Base-by-base conservation (phyloP, 2,797 vertebrate genomes). In the Agapornis canus region DNA sequence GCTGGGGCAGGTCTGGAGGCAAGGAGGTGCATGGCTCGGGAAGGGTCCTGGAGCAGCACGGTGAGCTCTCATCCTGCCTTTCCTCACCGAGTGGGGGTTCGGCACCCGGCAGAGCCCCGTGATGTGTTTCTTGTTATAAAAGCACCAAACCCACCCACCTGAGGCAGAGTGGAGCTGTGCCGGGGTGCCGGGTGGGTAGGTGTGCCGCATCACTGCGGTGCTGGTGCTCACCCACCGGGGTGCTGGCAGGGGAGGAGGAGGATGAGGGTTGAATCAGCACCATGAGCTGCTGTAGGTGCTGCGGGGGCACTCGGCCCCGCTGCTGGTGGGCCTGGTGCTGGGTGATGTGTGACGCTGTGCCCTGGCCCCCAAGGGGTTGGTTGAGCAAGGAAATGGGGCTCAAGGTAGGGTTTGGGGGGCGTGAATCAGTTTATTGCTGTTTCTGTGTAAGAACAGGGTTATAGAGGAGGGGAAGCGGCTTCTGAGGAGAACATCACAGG, bases 11-110 rank as follows among this genome's bases (percentile, higher is more conserved):
- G 56, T 65, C 37, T 2, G 51, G 35, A 16, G 31, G 1, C 11
- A 4, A 14, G 10, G n/a, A 64, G 61, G 20, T 25, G 3, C 2
- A 10, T 2, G 1, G 32, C 27, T 3, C 0, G 0, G 31, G 49
- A 32, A 80, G 17, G 64, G 31, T 70, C 78, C 39, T 0, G 1
- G 79, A 15, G 49, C 3, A 11, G 59, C 1, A 9, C 7, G 1
- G 42, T 4, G 72, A 57, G 82, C 51, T 23, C 25, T 0, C 4
- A 60, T 66, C 56, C 43, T 31, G 29, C 1, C 22, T 27, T 17
- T 18, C 48, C 32, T 60, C 2, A 60, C 5, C 1, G 45, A 86
- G 84, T 68, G 57, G 82, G 68, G 89, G 65, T 6, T 47, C 20
- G 75, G 35, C 89, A 40, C 68, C 78, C 51, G 64, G 86, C 95